Conservation (phyloP, 2,888 invertebrate genomes). For the Hirtodrosophila alboralis region DNA sequence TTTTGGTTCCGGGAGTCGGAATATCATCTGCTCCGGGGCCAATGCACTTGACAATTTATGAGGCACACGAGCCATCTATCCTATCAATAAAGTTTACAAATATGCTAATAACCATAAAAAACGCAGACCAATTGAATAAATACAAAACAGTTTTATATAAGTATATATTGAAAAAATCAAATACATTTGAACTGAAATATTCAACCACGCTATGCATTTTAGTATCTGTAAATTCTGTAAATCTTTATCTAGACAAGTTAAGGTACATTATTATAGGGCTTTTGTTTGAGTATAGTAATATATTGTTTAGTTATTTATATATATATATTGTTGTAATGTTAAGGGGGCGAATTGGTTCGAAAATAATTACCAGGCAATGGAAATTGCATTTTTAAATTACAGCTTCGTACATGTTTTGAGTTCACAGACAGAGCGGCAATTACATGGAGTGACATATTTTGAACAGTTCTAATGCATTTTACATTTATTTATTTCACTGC, state of each 20-base stretch:
- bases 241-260: conserved; percentile 7
- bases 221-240: conserved; percentile 6
- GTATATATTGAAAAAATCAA: conserved; percentile 13
- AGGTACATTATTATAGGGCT: conserved; percentile 18
- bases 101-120: conserved; percentile 7
- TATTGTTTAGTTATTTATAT: conserved; percentile 34
- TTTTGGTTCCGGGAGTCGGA: conserved; percentile 41
- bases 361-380: conserved; percentile 35
- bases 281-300: too few species aligned
- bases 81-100: neutral
- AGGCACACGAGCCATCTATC: conserved; percentile 3
- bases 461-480: conserved; percentile 43
- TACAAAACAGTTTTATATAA: neutral
- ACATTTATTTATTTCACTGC: conserved; percentile 20
- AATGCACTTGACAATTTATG: conserved; percentile 25
- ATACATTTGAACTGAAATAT: neutral
- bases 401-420: conserved; percentile 26
- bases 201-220: conserved; percentile 12
- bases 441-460: conserved; percentile 69
- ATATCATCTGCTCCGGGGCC: conserved; percentile 12
- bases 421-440: conserved; percentile 36
- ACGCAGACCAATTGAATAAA: conserved; percentile 14
- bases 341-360: conserved; percentile 20
- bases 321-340: conserved; percentile 22
- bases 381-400: conserved; percentile 24